Evolutionary conservation across 2,797 vertebrate species (phyloP).

Genomic region (Microchirus variegatus): DNA sequence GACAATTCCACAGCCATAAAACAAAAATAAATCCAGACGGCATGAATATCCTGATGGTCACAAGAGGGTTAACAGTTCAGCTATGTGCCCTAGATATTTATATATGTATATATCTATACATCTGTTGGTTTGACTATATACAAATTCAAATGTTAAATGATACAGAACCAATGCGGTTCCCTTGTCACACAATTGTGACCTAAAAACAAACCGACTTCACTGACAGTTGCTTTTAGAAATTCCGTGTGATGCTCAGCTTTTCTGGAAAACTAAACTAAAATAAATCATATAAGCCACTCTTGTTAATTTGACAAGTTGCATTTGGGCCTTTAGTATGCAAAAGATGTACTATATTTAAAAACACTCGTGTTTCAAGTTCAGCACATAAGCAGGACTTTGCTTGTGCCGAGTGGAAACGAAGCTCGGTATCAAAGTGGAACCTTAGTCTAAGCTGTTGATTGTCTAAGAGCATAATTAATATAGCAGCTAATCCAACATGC

Average conservation of each 20-base stretch:
- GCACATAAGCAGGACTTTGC: slow-evolving; percentile 50
- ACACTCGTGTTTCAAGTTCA: slow-evolving; percentile 43
- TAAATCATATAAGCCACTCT: slow-evolving; percentile 51
- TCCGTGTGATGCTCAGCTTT: slow-evolving; percentile 24
- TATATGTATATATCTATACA: no score
- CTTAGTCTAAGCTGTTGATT: slow-evolving; percentile 77
- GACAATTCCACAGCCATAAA: no score
- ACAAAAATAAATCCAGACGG: no score
- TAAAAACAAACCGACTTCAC: slow-evolving; percentile 43
- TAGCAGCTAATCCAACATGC: slow-evolving; percentile 73
- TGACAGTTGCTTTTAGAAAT: slow-evolving; percentile 25
- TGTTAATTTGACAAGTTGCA: slow-evolving; percentile 67
- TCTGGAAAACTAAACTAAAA: slow-evolving; percentile 25
- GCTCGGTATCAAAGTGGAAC: slow-evolving; percentile 69
- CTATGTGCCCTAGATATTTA: no score
- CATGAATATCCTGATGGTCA: no score
- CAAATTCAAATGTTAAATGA: not conserved
- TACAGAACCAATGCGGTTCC: not conserved
- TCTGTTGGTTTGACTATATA: no score
- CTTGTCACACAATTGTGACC: slow-evolving; percentile 12
- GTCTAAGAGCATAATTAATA: slow-evolving; percentile 80
- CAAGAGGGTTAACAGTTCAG: no score
- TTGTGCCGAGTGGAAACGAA: slow-evolving; percentile 46
- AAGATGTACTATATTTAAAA: slow-evolving; percentile 74
- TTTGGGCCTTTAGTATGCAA: slow-evolving; percentile 65